Percentiles rank a stretch among this genome's conserved stretches.
Conservation (phyloP, 2,888 invertebrate genomes). For the Drepana falcataria region DNA sequence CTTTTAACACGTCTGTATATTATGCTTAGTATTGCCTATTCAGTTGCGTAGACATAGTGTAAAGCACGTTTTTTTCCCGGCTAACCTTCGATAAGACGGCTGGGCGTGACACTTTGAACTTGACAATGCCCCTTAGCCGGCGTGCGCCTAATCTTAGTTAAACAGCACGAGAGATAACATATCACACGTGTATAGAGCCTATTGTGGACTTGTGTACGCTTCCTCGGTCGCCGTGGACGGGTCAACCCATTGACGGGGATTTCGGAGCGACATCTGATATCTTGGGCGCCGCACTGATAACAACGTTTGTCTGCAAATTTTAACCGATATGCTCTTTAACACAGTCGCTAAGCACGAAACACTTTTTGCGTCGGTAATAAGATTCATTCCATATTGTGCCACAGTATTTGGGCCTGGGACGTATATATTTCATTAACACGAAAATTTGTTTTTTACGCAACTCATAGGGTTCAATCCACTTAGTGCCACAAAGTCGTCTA, state of each 20-base stretch:
- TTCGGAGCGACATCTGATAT: not conserved
- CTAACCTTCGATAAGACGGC: slow-evolving; percentile 33
- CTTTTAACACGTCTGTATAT: too few relatives aligned
- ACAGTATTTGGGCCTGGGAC: too few relatives aligned
- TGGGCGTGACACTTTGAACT: slow-evolving; percentile 65
- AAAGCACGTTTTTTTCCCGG: slow-evolving; percentile 10
- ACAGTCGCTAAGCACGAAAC: too few relatives aligned
- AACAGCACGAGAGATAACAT: slow-evolving; percentile 53
- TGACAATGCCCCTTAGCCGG: slow-evolving; percentile 58
- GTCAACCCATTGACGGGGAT: slow-evolving; percentile 5
- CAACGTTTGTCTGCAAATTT: not conserved
- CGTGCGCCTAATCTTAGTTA: slow-evolving; percentile 50
- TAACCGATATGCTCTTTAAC: not conserved
- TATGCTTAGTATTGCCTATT: not conserved
- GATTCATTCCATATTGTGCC: too few relatives aligned
- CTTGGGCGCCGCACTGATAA: slow-evolving; percentile 2
- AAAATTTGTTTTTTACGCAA: too few relatives aligned
- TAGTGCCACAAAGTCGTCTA: too few relatives aligned
- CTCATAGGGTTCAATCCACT: too few relatives aligned
- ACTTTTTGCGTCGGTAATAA: too few relatives aligned
- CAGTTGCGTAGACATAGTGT: slow-evolving; percentile 7
- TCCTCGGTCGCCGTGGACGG: slow-evolving; percentile 6
- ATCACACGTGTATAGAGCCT: slow-evolving; percentile 30
- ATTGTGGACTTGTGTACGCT: slow-evolving; percentile 11
- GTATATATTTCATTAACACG: too few relatives aligned